A percentile compares a stretch with the other conserved stretches of the same genome.
Conservation (phyloP, 2,797 vertebrate genomes). For the Agapornis canus region DNA sequence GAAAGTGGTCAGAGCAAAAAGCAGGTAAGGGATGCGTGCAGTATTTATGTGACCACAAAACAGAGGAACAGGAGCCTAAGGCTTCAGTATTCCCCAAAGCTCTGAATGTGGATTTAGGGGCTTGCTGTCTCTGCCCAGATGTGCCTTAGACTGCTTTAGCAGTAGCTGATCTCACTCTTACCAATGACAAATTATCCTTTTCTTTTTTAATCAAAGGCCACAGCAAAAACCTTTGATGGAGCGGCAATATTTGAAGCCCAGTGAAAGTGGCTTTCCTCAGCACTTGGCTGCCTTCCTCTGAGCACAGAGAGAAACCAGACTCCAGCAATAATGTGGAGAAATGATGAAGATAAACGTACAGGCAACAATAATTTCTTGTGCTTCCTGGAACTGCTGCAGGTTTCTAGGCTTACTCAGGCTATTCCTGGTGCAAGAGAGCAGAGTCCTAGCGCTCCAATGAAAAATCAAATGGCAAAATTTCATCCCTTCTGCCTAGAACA, state of each 20-base stretch:
- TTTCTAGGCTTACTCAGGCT: background rate
- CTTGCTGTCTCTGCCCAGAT: background rate
- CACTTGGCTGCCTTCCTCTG: accelerated
- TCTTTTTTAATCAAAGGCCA: background rate
- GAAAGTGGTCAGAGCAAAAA: background rate
- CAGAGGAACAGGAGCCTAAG: background rate
- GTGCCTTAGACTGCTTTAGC: background rate
- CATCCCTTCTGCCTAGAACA: accelerated
- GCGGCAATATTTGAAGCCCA: background rate
- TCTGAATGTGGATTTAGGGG: background rate
- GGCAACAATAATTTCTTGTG: background rate
- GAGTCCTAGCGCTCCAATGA: background rate
- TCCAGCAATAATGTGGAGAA: background rate
- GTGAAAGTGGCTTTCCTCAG: background rate
- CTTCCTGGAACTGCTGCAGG: background rate
- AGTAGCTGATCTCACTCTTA: background rate
- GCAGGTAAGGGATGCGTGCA: background rate
- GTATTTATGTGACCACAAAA: background rate
- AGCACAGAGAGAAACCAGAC: accelerated
- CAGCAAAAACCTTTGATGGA: background rate
- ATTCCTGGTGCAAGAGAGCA: background rate
- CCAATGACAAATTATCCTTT: background rate
- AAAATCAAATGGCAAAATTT: background rate
- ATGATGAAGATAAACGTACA: background rate
- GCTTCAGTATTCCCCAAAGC: background rate